Evolutionary conservation across 2,797 vertebrate species (phyloP).

Genomic region (Paramormyrops hopkinsi): DNA sequence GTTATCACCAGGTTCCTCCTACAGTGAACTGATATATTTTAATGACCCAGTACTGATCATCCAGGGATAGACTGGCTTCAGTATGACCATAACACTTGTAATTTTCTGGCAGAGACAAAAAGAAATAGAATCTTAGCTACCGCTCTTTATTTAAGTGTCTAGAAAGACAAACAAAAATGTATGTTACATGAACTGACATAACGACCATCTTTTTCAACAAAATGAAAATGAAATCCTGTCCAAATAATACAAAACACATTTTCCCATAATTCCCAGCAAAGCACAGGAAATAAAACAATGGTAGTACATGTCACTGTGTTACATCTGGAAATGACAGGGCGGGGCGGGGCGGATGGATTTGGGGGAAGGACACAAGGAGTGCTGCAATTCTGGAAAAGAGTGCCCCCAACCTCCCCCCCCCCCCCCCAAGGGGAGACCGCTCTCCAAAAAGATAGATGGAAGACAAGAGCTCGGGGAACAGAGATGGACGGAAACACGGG

Average conservation of each 20-base stretch:
- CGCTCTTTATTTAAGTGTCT: background rate
- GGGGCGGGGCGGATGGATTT: background rate
- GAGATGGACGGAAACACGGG: background rate
- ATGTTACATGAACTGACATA: conserved; percentile 11
- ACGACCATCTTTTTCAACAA: background rate
- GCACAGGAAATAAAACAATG: background rate
- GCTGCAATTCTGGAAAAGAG: background rate
- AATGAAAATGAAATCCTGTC: background rate
- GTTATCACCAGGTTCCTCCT: background rate
- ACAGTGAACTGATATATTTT: background rate
- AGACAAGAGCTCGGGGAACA: background rate
- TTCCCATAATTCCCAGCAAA: background rate
- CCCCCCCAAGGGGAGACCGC: background rate
- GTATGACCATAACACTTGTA: background rate
- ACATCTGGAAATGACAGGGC: background rate
- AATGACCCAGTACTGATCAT: background rate
- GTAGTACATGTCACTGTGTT: background rate
- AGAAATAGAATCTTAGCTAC: background rate
- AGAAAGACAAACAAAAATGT: background rate
- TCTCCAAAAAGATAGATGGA: conserved; percentile 6
- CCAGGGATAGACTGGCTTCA: background rate
- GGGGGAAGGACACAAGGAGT: background rate
- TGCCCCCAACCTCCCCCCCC: background rate
- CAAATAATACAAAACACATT: conserved; percentile 10
- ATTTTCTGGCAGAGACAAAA: background rate